A percentile compares a stretch with the other conserved stretches of the same genome.
phyloP scores from a whole-genome alignment of 1,140 invertebrate species.

The Brachionus manjavacas region DNA sequence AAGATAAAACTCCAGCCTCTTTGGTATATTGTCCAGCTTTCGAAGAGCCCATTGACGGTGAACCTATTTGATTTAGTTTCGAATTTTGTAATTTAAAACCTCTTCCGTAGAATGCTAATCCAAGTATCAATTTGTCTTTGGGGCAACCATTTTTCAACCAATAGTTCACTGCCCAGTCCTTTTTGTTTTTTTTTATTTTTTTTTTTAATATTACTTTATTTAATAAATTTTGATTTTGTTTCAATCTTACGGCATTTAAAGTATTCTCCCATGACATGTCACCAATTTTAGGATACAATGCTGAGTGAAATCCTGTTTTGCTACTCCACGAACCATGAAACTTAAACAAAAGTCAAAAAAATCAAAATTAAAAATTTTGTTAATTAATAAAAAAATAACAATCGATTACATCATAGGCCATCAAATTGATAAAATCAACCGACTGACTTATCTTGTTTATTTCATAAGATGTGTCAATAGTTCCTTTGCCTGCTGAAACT shows the following conservation, averaged over 20 bases:
- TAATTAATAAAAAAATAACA: slow-evolving; percentile 61
- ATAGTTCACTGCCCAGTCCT: slow-evolving; percentile 41
- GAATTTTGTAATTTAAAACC: slow-evolving; percentile 64
- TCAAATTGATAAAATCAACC: slow-evolving; percentile 87
- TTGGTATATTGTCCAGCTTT: slow-evolving; percentile 64
- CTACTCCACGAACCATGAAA: slow-evolving; percentile 34
- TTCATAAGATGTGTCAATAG: slow-evolving; percentile 65
- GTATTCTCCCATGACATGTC: slow-evolving; percentile 4
- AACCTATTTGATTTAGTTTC: neutral
- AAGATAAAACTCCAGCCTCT: slow-evolving; percentile 82
- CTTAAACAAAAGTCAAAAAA: neutral
- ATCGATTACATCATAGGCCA: slow-evolving; percentile 70
- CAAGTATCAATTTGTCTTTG: slow-evolving; percentile 71
- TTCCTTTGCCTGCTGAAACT: slow-evolving; percentile 45
- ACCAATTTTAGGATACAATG: neutral
- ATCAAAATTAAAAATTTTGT: neutral
- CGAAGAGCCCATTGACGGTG: neutral
- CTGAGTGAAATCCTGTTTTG: slow-evolving; percentile 26
- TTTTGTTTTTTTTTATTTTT: neutral
- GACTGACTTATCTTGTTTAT: slow-evolving; percentile 72
- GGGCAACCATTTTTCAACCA: slow-evolving; percentile 73
- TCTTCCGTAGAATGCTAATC: slow-evolving; percentile 80
- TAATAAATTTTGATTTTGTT: slow-evolving; percentile 42
- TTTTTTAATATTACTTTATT: neutral
- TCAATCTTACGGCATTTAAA: slow-evolving; percentile 44